Percentiles rank a stretch among this genome's conserved stretches.
Evolutionary conservation across 2,113 vertebrate genomes (phyloP).

Genomic region (Galeopterus variegatus): DNA sequence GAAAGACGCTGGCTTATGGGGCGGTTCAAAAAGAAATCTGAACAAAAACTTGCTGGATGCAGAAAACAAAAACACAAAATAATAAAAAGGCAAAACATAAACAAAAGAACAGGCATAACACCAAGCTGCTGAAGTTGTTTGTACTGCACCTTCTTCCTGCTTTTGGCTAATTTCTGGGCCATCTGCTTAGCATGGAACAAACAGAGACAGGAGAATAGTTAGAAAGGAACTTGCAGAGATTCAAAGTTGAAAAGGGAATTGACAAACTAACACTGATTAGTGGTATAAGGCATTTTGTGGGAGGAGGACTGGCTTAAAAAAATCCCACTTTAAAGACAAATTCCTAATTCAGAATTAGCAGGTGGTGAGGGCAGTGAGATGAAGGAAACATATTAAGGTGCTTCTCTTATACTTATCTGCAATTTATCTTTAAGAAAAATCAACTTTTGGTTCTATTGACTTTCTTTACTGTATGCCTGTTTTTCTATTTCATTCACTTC

Average conservation of each 20-base stretch:
- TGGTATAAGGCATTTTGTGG: not conserved
- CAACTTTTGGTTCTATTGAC: not conserved
- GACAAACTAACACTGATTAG: conserved; percentile 73
- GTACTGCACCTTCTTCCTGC: conserved; percentile 99
- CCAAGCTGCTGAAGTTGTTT: conserved; percentile 91
- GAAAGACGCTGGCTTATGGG: conserved; percentile 85
- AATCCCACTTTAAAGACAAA: conserved; percentile 1
- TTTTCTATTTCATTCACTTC: not conserved
- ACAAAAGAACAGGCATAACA: conserved; percentile 89
- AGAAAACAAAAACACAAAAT: conserved; percentile 91
- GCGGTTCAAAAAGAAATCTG: conserved; percentile 85
- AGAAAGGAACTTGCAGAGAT: conserved; percentile 89
- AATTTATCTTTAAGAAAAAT: not conserved
- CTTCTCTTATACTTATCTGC: not conserved
- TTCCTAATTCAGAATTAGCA: conserved; percentile 23
- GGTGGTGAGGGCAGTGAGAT: not conserved
- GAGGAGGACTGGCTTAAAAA: conserved; percentile 33
- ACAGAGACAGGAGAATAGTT: conserved; percentile 96
- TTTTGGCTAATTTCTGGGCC: conserved; percentile 99
- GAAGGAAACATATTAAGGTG: not conserved
- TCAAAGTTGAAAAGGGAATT: conserved; percentile 84
- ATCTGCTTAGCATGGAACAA: conserved; percentile 98
- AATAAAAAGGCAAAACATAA: conserved; percentile 83
- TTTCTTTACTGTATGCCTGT: not conserved
- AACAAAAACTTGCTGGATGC: conserved; percentile 93